These are phyloP conservation scores for Apis florea DNA, from an alignment of 1,140 invertebrate species.

Conservation along the genomic window DNA sequence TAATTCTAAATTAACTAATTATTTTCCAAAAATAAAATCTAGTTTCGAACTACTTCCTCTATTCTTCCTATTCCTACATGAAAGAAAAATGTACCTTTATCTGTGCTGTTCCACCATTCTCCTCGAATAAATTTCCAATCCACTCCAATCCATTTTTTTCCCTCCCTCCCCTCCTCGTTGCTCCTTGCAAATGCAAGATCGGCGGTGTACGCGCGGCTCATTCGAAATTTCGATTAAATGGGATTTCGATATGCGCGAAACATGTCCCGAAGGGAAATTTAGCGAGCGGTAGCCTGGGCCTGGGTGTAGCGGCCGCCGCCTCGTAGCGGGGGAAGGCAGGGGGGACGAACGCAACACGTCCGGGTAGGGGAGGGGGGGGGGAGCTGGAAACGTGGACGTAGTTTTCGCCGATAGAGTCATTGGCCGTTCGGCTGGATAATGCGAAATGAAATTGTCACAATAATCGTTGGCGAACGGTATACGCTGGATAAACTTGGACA, in stretches of 20 bases:
- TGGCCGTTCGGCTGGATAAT: conserved; percentile 58
- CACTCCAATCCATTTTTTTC: background rate
- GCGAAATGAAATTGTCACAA: conserved; percentile 72
- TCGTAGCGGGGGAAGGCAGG: background rate
- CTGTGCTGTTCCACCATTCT: background rate
- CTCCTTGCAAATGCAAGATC: conserved; percentile 22
- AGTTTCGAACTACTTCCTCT: no score
- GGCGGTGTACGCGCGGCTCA: conserved; percentile 19
- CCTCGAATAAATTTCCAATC: conserved; percentile 17
- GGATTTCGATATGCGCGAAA: conserved; percentile 72
- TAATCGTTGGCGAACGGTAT: conserved; percentile 67
- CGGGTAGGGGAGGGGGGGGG: no score
- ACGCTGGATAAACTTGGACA: conserved; percentile 62
- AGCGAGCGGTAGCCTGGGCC: conserved; percentile 40
- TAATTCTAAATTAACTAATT: no score
- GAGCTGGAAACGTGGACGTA: background rate
- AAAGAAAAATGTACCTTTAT: no score
- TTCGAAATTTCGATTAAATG: conserved; percentile 75
- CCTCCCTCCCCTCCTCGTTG: background rate
- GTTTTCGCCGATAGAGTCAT: conserved; percentile 54
- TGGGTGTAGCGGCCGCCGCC: no score
- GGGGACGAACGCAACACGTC: no score
- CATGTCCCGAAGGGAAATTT: conserved; percentile 74
- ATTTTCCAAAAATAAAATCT: no score
- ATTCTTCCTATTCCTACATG: no score